Evolutionary conservation across 2,113 vertebrate species (phyloP).

Genomic region (Brachyistius frenatus): DNA sequence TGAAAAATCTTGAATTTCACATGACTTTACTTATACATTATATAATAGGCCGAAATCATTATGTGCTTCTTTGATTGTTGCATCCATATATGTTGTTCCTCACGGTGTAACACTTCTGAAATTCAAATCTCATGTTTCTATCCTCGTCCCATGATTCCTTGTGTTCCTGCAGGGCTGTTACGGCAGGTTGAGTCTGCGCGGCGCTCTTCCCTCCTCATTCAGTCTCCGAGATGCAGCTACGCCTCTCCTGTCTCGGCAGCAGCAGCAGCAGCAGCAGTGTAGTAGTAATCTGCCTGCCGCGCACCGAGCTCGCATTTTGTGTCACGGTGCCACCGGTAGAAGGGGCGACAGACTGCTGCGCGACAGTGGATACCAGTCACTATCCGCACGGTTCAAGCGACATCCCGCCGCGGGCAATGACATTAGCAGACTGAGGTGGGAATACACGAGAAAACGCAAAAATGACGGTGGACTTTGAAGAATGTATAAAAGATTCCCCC

Average conservation of each 20-base stretch:
- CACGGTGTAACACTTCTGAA: too few species aligned
- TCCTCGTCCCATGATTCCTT: slow-evolving; percentile 7
- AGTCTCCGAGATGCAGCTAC: slow-evolving; percentile 41
- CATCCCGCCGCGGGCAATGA: slow-evolving; percentile 76
- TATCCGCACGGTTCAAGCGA: slow-evolving; percentile 55
- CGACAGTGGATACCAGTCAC: slow-evolving; percentile 54
- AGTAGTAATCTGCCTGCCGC: slow-evolving; percentile 68
- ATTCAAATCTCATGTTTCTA: too few species aligned
- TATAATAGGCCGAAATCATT: too few species aligned
- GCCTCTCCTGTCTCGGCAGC: slow-evolving; percentile 58
- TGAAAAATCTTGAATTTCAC: too few species aligned
- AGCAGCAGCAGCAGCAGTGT: slow-evolving; percentile 40
- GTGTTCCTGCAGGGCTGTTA: not conserved
- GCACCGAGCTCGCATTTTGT: slow-evolving; percentile 57
- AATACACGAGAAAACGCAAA: slow-evolving; percentile 82
- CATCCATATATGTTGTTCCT: too few species aligned
- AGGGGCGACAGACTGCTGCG: slow-evolving; percentile 64
- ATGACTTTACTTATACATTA: too few species aligned
- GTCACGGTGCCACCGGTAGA: slow-evolving; percentile 74
- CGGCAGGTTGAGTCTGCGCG: slow-evolving; percentile 3
- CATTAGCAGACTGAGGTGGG: slow-evolving; percentile 68
- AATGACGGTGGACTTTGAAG: slow-evolving; percentile 96
- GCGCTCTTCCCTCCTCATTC: slow-evolving; percentile 28
- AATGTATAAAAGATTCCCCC: slow-evolving; percentile 96
- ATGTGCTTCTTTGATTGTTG: too few species aligned